Base-by-base conservation (phyloP, 2,113 vertebrate genomes). In the Anguilla japonica region DNA sequence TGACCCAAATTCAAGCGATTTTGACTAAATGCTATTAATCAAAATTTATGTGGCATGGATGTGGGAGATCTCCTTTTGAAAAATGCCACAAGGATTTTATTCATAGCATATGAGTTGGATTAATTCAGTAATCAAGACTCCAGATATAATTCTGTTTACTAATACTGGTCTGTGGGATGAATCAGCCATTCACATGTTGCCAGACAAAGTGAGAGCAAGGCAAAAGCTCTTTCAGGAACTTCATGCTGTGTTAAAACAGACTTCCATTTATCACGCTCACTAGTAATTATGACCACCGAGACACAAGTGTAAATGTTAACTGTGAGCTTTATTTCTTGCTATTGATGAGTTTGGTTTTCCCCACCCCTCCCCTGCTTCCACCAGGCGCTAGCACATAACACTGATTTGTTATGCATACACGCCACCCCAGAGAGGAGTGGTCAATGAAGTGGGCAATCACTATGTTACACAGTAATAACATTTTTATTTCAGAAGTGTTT, bases 11-110 rank as follows among this genome's bases (percentile, higher is more conserved):
- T 75, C 71, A 75, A 75, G 26, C 71, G 1, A 9, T 75, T 84
- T 46, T 75, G n/a, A 83, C 26, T 67, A 56, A 87, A 82, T 50
- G n/a, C 20, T 41, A 50, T 75, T 6, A 81, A 14, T 75, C 41
- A 75, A 16, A 41, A 26, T 75, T 71, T n/a, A 83, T 53, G 41
- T 53, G 43, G 57, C 43, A 41, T 39, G 41, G 80, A 79, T 34
- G 41, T 46, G 80, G 26, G 18, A 16, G n/a, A 81, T 85, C 67
- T 85, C 41, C 15, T 85, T 71, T 71, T 71, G 26, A n/a, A n/a
- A 71, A n/a, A 71, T 9, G 71, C 50, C 84, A 85, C 78, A 26
- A 50, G 84, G 78, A 56, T 29, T 6, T 50, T 85, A 79, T 85
- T 85, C 79, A 46, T 40, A 79, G 78, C 40, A 81, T 29, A 63